Evolutionary conservation across 2,797 vertebrate species (phyloP).

Genomic region (Bradypodion ventrale): DNA sequence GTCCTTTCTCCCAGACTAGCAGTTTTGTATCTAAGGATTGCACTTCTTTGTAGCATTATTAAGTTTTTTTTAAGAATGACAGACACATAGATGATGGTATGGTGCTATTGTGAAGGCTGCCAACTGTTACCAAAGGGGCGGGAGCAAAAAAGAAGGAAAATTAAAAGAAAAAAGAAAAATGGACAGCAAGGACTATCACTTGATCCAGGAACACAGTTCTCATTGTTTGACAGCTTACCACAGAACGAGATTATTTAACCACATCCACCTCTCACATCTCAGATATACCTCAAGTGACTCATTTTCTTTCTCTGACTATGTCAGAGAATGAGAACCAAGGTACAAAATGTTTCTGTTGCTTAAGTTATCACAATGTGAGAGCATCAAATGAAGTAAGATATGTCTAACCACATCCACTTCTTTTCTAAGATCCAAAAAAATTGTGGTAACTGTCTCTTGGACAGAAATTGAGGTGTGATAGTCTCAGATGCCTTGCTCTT

Average conservation of each 20-base stretch:
- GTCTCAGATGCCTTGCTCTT: background rate
- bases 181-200: background rate
- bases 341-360: background rate
- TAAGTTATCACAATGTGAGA: background rate
- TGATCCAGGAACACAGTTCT: background rate
- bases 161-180: background rate
- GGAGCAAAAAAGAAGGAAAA: too few species aligned
- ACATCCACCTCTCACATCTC: background rate
- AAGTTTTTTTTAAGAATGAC: background rate
- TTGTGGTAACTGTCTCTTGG: background rate
- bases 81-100: background rate
- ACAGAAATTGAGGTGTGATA: constrained; percentile 1
- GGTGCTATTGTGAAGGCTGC: background rate
- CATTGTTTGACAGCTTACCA: background rate
- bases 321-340: constrained; percentile 4
- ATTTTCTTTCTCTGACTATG: background rate
- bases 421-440: background rate
- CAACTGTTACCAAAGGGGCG: background rate
- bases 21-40: too few species aligned
- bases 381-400: background rate
- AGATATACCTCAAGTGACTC: constrained; percentile 4
- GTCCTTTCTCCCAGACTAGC: too few species aligned
- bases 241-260: background rate
- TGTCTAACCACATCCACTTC: constrained; percentile 11
- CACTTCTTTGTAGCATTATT: background rate